Evolutionary conservation across 2,797 vertebrate species (phyloP).

Genomic region (Pterois miles): DNA sequence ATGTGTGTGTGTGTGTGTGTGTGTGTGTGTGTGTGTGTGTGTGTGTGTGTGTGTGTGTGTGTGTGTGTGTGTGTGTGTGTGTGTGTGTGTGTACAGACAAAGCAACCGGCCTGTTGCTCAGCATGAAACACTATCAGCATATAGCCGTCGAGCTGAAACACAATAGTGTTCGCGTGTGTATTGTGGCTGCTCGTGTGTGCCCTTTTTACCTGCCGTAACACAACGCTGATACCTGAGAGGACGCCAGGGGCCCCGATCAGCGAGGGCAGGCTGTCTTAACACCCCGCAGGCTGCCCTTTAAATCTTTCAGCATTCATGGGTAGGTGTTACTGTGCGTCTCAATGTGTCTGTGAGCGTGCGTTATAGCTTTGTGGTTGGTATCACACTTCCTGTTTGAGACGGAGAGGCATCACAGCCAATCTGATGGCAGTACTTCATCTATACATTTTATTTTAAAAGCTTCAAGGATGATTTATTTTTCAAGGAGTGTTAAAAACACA

Average conservation of each 20-base stretch:
- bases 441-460: background rate
- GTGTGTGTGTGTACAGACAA: slow-evolving; percentile 7
- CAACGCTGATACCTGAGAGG: slow-evolving; percentile 65
- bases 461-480: background rate
- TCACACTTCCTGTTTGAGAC: slow-evolving; percentile 37
- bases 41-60: background rate
- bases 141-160: slow-evolving; percentile 47
- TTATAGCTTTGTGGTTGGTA: background rate
- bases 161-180: slow-evolving; percentile 41
- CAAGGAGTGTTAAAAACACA: background rate
- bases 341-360: background rate
- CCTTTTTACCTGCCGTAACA: slow-evolving; percentile 64
- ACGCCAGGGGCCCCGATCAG: slow-evolving; percentile 3
- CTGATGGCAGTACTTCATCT: background rate
- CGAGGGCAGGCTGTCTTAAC: slow-evolving; percentile 27
- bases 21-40: background rate
- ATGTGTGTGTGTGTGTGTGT: background rate
- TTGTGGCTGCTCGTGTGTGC: slow-evolving; percentile 15
- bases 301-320: slow-evolving; percentile 24
- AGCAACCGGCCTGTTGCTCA: slow-evolving; percentile 37
- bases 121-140: slow-evolving; percentile 47
- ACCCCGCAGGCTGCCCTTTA: background rate
- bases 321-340: background rate
- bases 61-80: background rate
- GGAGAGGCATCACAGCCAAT: background rate